Percentiles rank a stretch among this genome's conserved stretches.
Evolutionary conservation across 2,797 vertebrate species (phyloP).

Genomic region (Xiphophorus birchmanni): DNA sequence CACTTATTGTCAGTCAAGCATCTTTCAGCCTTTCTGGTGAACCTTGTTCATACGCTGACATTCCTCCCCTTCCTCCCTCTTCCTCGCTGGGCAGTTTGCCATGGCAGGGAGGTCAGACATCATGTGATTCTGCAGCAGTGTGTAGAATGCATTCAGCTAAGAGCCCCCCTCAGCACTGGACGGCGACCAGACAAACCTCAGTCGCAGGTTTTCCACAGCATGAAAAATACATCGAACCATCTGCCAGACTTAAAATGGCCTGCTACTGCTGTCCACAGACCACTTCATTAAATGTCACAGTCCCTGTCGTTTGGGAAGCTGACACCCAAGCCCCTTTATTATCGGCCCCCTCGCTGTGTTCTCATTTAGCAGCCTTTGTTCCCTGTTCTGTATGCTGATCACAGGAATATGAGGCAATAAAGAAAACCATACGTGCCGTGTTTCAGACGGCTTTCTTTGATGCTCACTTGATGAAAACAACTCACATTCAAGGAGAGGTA

Average conservation of each 20-base stretch:
- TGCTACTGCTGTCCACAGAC: slow-evolving; percentile 60
- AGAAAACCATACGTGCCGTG: slow-evolving; percentile 35
- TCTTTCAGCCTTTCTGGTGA: slow-evolving; percentile 40
- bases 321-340: slow-evolving; percentile 50
- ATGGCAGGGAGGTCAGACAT: slow-evolving; percentile 80
- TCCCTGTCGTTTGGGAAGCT: slow-evolving; percentile 42
- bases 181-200: slow-evolving; percentile 76
- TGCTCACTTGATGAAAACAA: slow-evolving; percentile 54
- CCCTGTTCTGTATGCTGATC: slow-evolving; percentile 41
- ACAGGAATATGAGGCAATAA: slow-evolving; percentile 44
- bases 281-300: slow-evolving; percentile 60
- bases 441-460: slow-evolving; percentile 48
- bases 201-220: slow-evolving; percentile 75
- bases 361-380: slow-evolving; percentile 43
- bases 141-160: slow-evolving; percentile 77
- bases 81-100: slow-evolving; percentile 78
- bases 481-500: slow-evolving; percentile 50
- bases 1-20: slow-evolving; percentile 32
- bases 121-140: slow-evolving; percentile 81
- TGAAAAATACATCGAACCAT: slow-evolving; percentile 78
- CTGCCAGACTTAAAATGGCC: slow-evolving; percentile 68
- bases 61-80: slow-evolving; percentile 65
- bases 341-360: slow-evolving; percentile 45
- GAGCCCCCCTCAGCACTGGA: slow-evolving; percentile 73
- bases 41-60: slow-evolving; percentile 50